Conservation (phyloP, 2,888 invertebrate genomes). For the Ommatoiulus sabulosus region DNA sequence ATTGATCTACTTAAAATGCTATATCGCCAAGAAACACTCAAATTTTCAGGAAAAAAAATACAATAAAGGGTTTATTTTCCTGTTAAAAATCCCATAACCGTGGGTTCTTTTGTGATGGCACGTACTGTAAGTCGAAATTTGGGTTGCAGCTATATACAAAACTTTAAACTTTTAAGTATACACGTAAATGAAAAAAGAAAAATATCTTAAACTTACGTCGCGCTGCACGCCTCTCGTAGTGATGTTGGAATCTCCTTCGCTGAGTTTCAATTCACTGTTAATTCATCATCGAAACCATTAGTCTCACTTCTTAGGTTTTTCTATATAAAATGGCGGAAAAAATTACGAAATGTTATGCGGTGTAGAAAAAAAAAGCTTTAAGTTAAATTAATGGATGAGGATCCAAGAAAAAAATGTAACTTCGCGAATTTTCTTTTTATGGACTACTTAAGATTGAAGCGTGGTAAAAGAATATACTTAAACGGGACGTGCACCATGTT, state of each 20-base stretch:
- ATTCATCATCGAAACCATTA: constrained; percentile 3
- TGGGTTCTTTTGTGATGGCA: too few species aligned
- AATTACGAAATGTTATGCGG: neutral
- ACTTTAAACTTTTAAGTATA: too few species aligned
- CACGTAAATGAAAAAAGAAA: too few species aligned
- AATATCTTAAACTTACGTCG: neutral
- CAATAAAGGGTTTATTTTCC: neutral
- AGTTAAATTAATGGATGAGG: neutral
- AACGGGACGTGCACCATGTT: too few species aligned
- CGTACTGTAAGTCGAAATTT: too few species aligned
- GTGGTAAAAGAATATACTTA: too few species aligned
- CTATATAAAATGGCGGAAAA: neutral
- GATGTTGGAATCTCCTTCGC: neutral
- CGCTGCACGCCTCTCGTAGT: neutral
- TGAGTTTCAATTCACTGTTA: neutral
- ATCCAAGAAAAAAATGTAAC: neutral
- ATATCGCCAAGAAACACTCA: neutral
- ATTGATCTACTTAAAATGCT: neutral
- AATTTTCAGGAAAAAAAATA: neutral
- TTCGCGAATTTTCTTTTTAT: neutral
- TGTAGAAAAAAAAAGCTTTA: neutral
- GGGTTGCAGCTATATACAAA: too few species aligned
- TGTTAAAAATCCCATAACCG: too few species aligned
- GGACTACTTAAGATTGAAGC: neutral
- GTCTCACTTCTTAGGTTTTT: constrained; percentile 16